These are phyloP conservation scores for Drosophila tropicalis DNA, from an alignment of 1,140 invertebrate genomes.

Conservation along the genomic window DNA sequence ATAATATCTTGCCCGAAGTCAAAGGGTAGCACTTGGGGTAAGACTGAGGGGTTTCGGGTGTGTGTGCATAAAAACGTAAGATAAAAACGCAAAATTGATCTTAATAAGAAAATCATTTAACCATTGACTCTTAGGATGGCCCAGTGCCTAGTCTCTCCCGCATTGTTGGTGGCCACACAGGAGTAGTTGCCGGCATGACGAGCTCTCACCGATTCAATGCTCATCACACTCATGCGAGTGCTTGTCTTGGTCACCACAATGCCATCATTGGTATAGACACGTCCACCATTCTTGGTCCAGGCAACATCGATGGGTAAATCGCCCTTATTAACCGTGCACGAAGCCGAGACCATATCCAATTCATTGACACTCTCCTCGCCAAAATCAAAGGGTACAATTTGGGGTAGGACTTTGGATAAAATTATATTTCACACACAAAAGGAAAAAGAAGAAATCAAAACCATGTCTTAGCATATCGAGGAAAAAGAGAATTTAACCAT, in stretches of 20 bases:
- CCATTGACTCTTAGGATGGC: constrained; percentile 84
- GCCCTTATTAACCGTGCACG: constrained; percentile 93
- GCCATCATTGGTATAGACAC: constrained; percentile 81
- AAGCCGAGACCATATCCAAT: constrained; percentile 88
- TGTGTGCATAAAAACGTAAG: constrained; percentile 43
- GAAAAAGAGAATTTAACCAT: constrained; percentile 11
- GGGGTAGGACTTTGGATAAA: constrained; percentile 86
- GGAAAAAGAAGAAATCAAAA: neutral
- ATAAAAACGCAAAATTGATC: constrained; percentile 18
- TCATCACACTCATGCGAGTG: constrained; percentile 87
- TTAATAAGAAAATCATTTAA: constrained; percentile 35
- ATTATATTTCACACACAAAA: constrained; percentile 6
- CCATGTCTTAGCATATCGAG: neutral
- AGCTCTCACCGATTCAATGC: constrained; percentile 87
- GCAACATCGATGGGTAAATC: constrained; percentile 91
- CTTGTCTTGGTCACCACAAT: constrained; percentile 86
- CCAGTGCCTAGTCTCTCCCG: constrained; percentile 88
- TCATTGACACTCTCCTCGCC: constrained; percentile 88
- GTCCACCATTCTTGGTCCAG: constrained; percentile 85
- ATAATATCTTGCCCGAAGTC: constrained; percentile 88
- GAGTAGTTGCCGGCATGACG: constrained; percentile 89
- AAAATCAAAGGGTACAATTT: constrained; percentile 88
- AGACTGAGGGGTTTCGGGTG: constrained; percentile 84
- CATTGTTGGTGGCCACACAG: constrained; percentile 90
- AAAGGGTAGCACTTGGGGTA: constrained; percentile 88